Evolutionary conservation across 2,113 vertebrate species (phyloP).

Genomic region (Scatophagus argus): DNA sequence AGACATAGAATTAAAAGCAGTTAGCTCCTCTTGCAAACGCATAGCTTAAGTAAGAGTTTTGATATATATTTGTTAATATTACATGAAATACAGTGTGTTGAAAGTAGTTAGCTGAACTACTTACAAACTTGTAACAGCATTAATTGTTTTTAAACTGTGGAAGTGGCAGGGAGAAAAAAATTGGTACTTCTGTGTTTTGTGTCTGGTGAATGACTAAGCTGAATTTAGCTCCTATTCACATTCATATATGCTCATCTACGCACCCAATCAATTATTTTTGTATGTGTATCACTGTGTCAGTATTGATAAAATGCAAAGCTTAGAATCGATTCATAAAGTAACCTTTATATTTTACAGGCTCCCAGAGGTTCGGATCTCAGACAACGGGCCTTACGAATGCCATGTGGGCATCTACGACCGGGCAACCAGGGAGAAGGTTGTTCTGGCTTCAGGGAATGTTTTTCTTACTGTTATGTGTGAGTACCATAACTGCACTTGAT

Average conservation of each 20-base stretch:
- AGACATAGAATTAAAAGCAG: background rate
- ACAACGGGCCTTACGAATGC: constrained; percentile 97
- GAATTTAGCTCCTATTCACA: background rate
- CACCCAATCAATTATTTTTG: background rate
- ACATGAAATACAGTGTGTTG: background rate
- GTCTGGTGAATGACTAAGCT: background rate
- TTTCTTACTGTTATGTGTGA: constrained; percentile 99
- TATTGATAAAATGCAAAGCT: background rate
- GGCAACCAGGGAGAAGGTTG: constrained; percentile 94
- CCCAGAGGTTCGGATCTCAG: constrained; percentile 94
- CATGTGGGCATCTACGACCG: constrained; percentile 98
- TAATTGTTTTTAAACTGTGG: no score
- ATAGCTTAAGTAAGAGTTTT: background rate
- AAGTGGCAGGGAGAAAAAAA: no score
- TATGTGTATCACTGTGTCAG: background rate
- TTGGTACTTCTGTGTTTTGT: no score
- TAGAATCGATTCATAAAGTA: background rate
- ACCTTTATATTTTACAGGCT: constrained; percentile 82
- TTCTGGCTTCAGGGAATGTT: constrained; percentile 93
- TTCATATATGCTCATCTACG: background rate
- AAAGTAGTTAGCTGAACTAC: background rate
- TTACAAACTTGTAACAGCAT: background rate
- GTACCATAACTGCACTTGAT: constrained; percentile 60
- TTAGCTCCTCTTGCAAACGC: background rate
- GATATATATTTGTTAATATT: background rate